Conservation (phyloP, 2,113 vertebrate genomes). For the Eptatretus burgeri region DNA sequence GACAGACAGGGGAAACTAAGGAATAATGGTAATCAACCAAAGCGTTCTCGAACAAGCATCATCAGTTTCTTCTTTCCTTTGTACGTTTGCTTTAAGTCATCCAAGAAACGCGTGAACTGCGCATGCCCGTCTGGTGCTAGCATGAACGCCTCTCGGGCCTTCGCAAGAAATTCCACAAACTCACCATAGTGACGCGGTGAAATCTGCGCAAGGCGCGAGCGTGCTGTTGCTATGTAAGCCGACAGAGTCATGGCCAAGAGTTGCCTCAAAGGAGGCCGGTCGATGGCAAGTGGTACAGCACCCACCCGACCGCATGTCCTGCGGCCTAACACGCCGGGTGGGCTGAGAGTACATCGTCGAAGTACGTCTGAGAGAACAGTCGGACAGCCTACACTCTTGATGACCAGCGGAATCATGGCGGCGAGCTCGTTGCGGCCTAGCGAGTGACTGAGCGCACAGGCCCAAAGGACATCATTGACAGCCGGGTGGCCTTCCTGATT, state of each 20-base stretch:
- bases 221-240: slow-evolving; percentile 92
- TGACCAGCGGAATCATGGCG: slow-evolving; percentile 72
- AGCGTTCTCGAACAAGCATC: slow-evolving; percentile 78
- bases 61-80: slow-evolving; percentile 99
- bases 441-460: slow-evolving; percentile 83
- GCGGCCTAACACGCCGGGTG: slow-evolving; percentile 68
- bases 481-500: slow-evolving; percentile 96
- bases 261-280: slow-evolving; percentile 82
- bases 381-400: slow-evolving; percentile 89
- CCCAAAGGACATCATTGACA: slow-evolving; percentile 95
- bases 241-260: slow-evolving; percentile 78
- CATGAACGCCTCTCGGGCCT: slow-evolving; percentile 74
- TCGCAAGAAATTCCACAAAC: slow-evolving; percentile 94
- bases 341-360: slow-evolving; percentile 72
- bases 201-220: slow-evolving; percentile 90
- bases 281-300: slow-evolving; percentile 85
- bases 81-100: slow-evolving; percentile 98
- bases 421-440: slow-evolving; percentile 95
- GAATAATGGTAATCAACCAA: slow-evolving; percentile 29
- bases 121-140: slow-evolving; percentile 81
- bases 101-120: slow-evolving; percentile 91
- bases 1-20: no score
- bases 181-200: slow-evolving; percentile 89
- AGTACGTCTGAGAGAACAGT: slow-evolving; percentile 89
- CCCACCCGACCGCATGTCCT: slow-evolving; percentile 38